Base-by-base conservation (phyloP, 2,797 vertebrate genomes). In the Morus bassanus region DNA sequence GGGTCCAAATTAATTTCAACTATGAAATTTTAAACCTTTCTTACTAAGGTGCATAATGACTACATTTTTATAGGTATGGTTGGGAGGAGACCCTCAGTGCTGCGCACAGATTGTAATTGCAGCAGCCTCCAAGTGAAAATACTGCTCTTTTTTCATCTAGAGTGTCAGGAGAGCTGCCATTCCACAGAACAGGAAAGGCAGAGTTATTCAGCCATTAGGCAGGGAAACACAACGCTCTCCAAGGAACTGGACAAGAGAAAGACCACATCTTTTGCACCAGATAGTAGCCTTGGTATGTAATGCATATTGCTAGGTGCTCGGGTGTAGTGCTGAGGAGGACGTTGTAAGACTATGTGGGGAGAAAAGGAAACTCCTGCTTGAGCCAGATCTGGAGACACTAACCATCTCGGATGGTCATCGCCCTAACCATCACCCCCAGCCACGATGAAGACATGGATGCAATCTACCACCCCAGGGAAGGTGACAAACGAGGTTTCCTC, bases 21-120 rank as follows among this genome's bases (percentile, higher is more conserved):
- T 39, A 67, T 45, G 61, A 78, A 81, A 75, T 76, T 84, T 93
- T 78, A 95, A 85, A 89, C 57, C 54, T 91, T 88, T 78, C 53
- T 68, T 88, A 68, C 72, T 91, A 75, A 93, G 84, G 88, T 91
- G 30, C 41, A 51, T 95, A 96, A 95, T 78, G 48, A 78, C 45
- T 53, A 89, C 50, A 65, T 68, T 85, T 92, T 91, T 77, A 54
- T 53, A 72, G 74, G 45, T 82, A 56, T 1, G 2, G 54, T 4
- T 45, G 28, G 37, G 48, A 89, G 45, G 37, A 92, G 33, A 85
- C 37, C 37, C 89, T 77, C 48, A 67, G 27, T 37, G 16, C 17
- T 3, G 1, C 4, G 11, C 12, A 3, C 28, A 67, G 70, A 56
- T 5, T 89, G 10, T 41, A 59, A 31, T 10, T 72, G 30, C 51